Evolutionary conservation across 2,888 invertebrate genomes (phyloP).

Genomic region (Xestia ashworthii): DNA sequence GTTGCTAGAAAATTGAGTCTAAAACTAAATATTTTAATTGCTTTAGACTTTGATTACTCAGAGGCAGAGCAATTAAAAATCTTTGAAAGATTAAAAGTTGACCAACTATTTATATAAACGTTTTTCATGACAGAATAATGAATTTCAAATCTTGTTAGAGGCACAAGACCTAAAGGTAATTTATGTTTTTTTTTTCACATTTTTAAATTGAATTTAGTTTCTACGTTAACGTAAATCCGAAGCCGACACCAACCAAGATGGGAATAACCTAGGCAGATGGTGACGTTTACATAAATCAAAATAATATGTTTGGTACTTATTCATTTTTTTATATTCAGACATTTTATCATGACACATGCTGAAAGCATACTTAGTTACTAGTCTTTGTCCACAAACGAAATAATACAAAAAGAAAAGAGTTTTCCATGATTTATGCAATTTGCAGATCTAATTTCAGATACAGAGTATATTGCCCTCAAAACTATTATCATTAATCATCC

Average conservation of each 20-base stretch:
- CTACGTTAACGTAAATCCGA: not conserved
- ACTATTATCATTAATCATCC: not conserved
- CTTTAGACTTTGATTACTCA: constrained; percentile 13
- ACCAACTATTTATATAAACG: not conserved
- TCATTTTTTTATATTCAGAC: not conserved
- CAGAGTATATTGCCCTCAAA: not conserved
- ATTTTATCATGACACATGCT: not conserved
- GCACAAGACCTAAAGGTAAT: not conserved
- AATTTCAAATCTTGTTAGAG: not conserved
- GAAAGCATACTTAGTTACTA: not conserved
- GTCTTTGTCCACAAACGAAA: not conserved
- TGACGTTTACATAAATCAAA: not conserved
- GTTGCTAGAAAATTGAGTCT: not conserved
- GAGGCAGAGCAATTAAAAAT: constrained; percentile 27
- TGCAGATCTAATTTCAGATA: constrained; percentile 31
- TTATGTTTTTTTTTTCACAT: not conserved
- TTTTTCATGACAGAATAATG: not conserved
- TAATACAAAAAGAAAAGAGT: not conserved
- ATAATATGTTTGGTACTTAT: not conserved
- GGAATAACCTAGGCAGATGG: not conserved
- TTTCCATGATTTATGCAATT: constrained; percentile 23
- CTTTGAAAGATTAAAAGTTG: constrained; percentile 1
- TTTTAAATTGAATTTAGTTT: not conserved
- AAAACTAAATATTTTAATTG: not conserved
- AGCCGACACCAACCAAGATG: not conserved